Conservation (phyloP, 2,797 vertebrate genomes). For the Protonibea diacanthus region DNA sequence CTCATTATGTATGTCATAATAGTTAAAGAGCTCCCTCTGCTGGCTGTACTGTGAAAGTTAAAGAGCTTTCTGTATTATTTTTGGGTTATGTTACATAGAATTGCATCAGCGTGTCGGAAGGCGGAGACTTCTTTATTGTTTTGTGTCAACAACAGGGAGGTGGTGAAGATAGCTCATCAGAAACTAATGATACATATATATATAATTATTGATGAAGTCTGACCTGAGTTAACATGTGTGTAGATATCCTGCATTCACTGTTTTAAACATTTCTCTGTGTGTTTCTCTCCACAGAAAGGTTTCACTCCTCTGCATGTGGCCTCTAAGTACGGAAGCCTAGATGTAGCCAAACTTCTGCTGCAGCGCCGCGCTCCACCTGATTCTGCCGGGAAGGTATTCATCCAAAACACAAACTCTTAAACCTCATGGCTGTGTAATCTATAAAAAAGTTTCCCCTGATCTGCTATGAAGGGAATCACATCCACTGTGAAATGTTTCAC, state of each 20-base stretch:
- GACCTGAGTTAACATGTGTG: no score
- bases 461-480: not conserved
- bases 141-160: not conserved
- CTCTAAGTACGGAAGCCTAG: constrained; percentile 96
- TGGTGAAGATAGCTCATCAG: not conserved
- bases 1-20: not conserved
- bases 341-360: constrained; percentile 95
- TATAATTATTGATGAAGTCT: not conserved
- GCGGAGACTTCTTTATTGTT: not conserved
- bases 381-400: constrained; percentile 92
- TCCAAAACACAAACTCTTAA: not conserved
- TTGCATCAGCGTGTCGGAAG: constrained; percentile 34
- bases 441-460: not conserved
- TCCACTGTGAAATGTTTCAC: not conserved
- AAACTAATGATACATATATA: not conserved
- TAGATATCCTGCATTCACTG: not conserved
- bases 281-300: constrained; percentile 89
- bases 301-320: constrained; percentile 98
- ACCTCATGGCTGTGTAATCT: not conserved
- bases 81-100: constrained; percentile 4
- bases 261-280: not conserved
- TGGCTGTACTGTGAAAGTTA: constrained; percentile 39
- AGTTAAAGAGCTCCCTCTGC: constrained; percentile 68
- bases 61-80: not conserved
- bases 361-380: constrained; percentile 92